Evolutionary conservation across 1,140 invertebrate species (phyloP), one percentile per base, ranked within the genome.

Genomic region (Papilio glaucus): DNA sequence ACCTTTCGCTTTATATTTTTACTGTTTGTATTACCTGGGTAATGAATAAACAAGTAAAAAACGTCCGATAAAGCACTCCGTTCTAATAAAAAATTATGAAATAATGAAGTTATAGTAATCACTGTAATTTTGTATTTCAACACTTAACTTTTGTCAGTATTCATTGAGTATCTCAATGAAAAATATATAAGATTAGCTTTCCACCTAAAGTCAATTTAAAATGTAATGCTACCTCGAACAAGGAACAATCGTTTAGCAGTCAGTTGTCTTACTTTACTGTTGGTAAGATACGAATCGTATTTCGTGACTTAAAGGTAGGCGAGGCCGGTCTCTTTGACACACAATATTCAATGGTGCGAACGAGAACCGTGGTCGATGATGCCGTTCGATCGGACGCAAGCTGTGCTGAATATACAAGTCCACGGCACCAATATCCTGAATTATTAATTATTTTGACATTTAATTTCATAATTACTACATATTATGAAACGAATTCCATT

Each of bases 341-440:
- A 53, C 15, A 18, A 53, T 33, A 3, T 33, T 33, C 2, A 18
- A 15, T 15, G 60, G 13, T 13, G 13, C 29, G 60, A 62, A 26
- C 76, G 68, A 79, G 71, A 71, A 70, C 70, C 53, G 61, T 73
- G 72, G 75, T 75, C 79, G 77, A 80, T 79, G 74, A 73, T 76
- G 62, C 76, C 74, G 77, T 70, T 71, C 77, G 78, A 80, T 83
- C 80, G 79, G 81, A 85, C 78, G 75, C 81, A 81, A 85, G 78
- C 77, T 78, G 81, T 81, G 84, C 80, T 85, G 87, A 87, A 89
- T 89, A 85, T 83, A 83, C 78, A 86, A 84, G 74, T 81, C 74
- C 74, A 78, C 65, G 70, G 72, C 76, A 76, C 78, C 73, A 79
- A 81, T 78, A 84, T 84, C 72, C 79, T 80, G 85, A 85, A 86